Conservation (phyloP, 2,888 invertebrate genomes). For the Laspeyria flexula region DNA sequence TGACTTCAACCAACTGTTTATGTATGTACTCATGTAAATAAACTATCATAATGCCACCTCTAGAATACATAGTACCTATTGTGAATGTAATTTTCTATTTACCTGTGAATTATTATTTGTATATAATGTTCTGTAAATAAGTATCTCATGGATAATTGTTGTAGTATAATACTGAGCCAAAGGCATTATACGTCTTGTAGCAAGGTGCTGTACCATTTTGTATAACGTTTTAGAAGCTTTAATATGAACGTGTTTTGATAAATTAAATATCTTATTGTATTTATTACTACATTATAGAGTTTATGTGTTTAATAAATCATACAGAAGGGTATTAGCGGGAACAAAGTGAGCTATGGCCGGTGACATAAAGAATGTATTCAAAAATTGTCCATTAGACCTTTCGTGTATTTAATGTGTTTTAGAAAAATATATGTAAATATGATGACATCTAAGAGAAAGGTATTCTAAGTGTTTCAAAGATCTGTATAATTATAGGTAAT, state of each 20-base stretch:
- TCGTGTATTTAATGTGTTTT: constrained; percentile 29
- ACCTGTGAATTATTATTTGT: constrained; percentile 47
- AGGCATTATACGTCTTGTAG: constrained; percentile 76
- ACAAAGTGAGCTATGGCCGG: constrained; percentile 16
- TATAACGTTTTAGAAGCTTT: constrained; percentile 72
- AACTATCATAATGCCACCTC: constrained; percentile 62
- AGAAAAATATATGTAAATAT: constrained; percentile 23
- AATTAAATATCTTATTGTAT: constrained; percentile 64
- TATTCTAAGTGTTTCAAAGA: constrained; percentile 1
- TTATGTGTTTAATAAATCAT: constrained; percentile 36
- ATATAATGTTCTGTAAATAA: constrained; percentile 63
- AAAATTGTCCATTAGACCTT: constrained; percentile 17
- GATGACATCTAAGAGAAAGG: constrained; percentile 11
- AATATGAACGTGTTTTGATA: constrained; percentile 56
- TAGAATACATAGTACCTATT: constrained; percentile 31
- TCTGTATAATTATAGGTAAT: neutral
- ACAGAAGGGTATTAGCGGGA: constrained; percentile 37
- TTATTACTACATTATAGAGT: constrained; percentile 26
- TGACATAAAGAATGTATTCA: neutral
- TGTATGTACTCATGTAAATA: constrained; percentile 57
- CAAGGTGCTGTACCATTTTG: constrained; percentile 77
- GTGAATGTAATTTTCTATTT: constrained; percentile 34
- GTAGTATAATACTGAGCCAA: constrained; percentile 72
- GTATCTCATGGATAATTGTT: constrained; percentile 63
- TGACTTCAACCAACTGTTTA: constrained; percentile 44